Base-by-base conservation (phyloP, 1,140 invertebrate genomes). In the Eubasilissa regina region DNA sequence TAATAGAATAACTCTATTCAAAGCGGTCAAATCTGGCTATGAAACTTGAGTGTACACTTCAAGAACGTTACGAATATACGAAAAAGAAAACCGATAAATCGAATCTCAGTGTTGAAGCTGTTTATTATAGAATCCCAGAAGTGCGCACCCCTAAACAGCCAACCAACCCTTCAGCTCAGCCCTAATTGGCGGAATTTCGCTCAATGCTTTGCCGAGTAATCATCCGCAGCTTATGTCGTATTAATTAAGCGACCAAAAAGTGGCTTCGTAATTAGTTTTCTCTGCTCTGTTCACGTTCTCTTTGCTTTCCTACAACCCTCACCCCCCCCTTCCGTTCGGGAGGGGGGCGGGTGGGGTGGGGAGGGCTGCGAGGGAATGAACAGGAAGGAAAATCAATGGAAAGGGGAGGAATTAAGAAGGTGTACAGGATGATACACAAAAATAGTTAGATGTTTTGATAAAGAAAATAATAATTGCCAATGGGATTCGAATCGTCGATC, bases 241-340 rank as follows among this genome's bases (percentile, higher is more conserved):
- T 82, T 82, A 82, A 82, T 82, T 82, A 82, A 82, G 77, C 81
- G 78, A 80, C 81, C 78, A 80, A 82, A 82, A 82, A 82, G 78
- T 82, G 81, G 81, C 75, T 80, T 58, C 51, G 78, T 82, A 82
- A 82, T 82, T 82, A 82, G 81, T 78, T 78, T 78, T 56, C 64
- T 78, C 74, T 19, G 13, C 72, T 72, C 58, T 78, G 68, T 72
- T 72, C 25, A 15, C 10, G 45, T 53, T 72, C 75, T 53, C 56
- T 45, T 13, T 53, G 13, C 66, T 12, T n/a, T 56, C 68, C 68
- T n/a, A 10, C 17, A 19, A 45, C 44, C 64, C 64, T 68, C 45
- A 9, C 68, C 4, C 44, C 68, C 9, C 0, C 47, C 45, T 4
- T 35, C 47, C 3, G 8, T n/a, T n/a, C n/a, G n/a, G n/a, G n/a